These are phyloP conservation scores for Brachionus paranguensis DNA, from an alignment of 1,140 invertebrate genomes.

Conservation along the genomic window DNA sequence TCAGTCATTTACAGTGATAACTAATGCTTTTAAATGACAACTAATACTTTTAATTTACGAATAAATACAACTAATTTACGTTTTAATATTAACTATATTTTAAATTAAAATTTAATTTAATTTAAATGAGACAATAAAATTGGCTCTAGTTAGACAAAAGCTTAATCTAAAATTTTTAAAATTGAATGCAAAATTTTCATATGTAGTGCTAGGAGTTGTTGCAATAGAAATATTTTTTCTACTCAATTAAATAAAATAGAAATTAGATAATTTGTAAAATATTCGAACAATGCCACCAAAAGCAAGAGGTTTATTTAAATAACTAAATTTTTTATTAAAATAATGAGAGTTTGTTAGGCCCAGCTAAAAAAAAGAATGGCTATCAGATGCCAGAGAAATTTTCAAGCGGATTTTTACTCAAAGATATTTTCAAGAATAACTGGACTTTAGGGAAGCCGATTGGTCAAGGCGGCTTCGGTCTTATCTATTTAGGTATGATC, in stretches of 20 bases:
- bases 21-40: no score
- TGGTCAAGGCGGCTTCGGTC: constrained; percentile 39
- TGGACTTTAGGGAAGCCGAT: constrained; percentile 33
- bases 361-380: constrained; percentile 36
- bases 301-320: neutral
- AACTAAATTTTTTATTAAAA: neutral
- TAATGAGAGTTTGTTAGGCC: neutral
- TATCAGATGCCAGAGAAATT: constrained; percentile 38
- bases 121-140: neutral
- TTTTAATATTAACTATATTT: neutral
- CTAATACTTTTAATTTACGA: no score
- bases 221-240: neutral
- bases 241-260: neutral
- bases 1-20: no score
- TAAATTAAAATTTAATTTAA: neutral
- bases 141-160: neutral
- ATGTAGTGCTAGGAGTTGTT: neutral
- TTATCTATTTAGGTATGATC: neutral
- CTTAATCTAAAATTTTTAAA: neutral
- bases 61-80: no score
- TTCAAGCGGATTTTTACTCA: neutral
- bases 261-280: neutral
- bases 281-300: constrained; percentile 6
- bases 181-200: neutral
- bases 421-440: constrained; percentile 32